Base-by-base conservation (phyloP, 2,113 vertebrate genomes). In the Gasterosteus nipponicus region DNA sequence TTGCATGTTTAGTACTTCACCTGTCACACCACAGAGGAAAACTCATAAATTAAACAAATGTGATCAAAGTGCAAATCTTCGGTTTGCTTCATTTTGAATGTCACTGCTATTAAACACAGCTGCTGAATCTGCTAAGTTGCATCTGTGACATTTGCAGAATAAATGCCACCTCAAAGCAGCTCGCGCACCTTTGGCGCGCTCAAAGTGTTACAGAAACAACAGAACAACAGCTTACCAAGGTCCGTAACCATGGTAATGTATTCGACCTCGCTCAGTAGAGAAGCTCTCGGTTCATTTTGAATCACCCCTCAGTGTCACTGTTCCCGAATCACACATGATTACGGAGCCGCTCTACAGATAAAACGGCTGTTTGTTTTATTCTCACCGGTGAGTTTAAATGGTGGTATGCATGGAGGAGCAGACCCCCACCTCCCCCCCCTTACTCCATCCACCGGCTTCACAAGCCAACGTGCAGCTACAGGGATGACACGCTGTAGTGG, bases 161-260 rank as follows among this genome's bases (percentile, higher is more conserved):
- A 88, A 89, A 90, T 78, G 77, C 65, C 68, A 75, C 75, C 83
- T 81, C 68, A 44, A 41, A 76, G 76, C 80, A 18, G 73, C 79
- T 62, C 18, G 44, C 51, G 57, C 81, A 87, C 81, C 75, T 77
- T 71, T 51, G 3, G 57, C 6, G 70, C 59, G 80, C 78, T 77
- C 3, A 18, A 58, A 85, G 86, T 76, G 29, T 54, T 41, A 39
- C 19, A 78, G 74, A 80, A 60, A 90, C 86, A 88, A 86, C 76
- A 86, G 42, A 77, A 80, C 73, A 87, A 85, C 72, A 77, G 82
- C 81, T 64, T 64, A 71, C 80, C 59, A 35, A 35, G 56, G 75
- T 72, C 53, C 12, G 91, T 94, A 92, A 68, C 92, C 81, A 92
- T 92, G 87, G 91, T 75, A 85, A 93, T 78, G 11, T 57, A 4